Conservation (phyloP, 2,113 vertebrate genomes). For the Damaliscus lunatus region DNA sequence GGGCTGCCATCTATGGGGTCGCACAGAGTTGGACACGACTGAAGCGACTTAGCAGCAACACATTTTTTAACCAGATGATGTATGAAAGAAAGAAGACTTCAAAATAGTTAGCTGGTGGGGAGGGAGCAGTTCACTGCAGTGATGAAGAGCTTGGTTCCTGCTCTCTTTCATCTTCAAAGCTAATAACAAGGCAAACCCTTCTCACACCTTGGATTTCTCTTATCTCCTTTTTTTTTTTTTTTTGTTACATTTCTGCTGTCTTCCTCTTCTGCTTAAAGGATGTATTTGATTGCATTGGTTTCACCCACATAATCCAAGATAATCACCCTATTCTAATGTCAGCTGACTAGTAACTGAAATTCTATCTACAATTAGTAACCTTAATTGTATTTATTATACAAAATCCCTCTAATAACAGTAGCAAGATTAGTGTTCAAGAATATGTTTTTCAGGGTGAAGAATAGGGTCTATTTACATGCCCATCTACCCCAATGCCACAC, state of each 20-base stretch:
- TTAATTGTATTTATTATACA: background rate
- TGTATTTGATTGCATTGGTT: background rate
- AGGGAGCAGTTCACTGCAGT: background rate
- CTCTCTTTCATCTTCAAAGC: background rate
- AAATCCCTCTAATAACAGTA: background rate
- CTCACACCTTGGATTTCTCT: background rate
- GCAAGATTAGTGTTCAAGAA: background rate
- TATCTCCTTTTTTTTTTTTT: background rate
- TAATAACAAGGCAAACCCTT: background rate
- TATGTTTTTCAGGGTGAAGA: background rate
- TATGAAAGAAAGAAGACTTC: background rate
- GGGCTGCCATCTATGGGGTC: fast-evolving
- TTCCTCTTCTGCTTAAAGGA: background rate
- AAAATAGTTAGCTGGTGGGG: background rate
- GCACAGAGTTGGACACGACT: no score
- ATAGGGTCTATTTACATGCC: background rate
- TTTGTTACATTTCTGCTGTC: background rate
- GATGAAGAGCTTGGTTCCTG: background rate
- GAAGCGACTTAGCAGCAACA: no score
- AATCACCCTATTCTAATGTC: background rate
- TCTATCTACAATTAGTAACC: background rate
- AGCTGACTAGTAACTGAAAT: background rate
- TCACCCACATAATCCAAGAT: background rate
- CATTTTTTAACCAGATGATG: background rate
- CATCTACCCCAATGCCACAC: background rate